Conservation (phyloP, 2,797 vertebrate genomes). For the Apogon talboti region DNA sequence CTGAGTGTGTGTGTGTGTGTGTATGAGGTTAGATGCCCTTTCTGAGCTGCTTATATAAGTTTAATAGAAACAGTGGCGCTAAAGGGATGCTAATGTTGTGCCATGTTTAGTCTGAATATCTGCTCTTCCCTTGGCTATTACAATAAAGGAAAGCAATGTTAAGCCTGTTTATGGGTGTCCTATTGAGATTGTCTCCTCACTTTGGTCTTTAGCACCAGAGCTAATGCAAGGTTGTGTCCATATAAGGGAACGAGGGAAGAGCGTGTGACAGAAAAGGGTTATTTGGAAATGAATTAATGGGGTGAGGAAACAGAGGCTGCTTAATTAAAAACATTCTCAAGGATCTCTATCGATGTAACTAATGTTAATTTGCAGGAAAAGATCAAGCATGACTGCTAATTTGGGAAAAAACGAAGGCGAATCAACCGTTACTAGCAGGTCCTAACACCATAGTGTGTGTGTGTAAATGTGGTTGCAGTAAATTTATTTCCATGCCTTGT, state of each 20-base stretch:
- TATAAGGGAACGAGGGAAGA: slow-evolving; percentile 52
- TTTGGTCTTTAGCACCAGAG: slow-evolving; percentile 12
- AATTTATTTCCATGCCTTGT: slow-evolving; percentile 52
- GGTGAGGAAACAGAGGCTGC: slow-evolving; percentile 31
- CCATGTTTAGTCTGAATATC: background rate
- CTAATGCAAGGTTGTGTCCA: slow-evolving; percentile 28
- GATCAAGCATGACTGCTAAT: too few species aligned
- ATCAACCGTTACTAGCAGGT: background rate
- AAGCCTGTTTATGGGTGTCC: background rate
- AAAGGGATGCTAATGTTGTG: background rate
- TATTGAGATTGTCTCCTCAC: slow-evolving; percentile 21
- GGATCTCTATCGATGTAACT: background rate
- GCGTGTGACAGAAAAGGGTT: slow-evolving; percentile 14
- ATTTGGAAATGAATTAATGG: slow-evolving; percentile 16
- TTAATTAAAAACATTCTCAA: slow-evolving; percentile 31
- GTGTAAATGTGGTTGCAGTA: slow-evolving; percentile 23
- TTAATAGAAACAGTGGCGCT: too few species aligned
- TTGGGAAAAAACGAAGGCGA: too few species aligned
- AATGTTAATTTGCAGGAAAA: too few species aligned
- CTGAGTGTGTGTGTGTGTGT: background rate
- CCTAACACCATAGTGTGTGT: background rate
- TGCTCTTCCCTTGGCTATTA: background rate
- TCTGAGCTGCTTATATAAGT: background rate
- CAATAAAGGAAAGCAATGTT: background rate
- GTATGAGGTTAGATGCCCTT: background rate